Percentiles rank a stretch among this genome's conserved stretches.
These are phyloP conservation scores for Smutsia gigantea DNA, from an alignment of 2,797 vertebrate species.

Conservation along the genomic window DNA sequence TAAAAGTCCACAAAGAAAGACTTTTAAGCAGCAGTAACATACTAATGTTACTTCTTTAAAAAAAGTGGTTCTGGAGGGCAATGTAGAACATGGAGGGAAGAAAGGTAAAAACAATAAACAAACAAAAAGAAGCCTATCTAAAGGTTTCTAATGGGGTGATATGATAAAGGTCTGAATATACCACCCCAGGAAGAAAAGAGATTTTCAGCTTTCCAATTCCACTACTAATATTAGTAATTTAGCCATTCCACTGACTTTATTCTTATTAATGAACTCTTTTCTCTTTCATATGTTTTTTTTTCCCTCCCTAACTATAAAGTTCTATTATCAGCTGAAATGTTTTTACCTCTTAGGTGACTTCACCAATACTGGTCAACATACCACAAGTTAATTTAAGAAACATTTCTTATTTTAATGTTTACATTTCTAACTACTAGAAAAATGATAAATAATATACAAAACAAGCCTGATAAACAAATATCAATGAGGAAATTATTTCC, in stretches of 20 bases:
- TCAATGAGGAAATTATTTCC: neutral
- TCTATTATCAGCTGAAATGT: neutral
- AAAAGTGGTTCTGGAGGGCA: neutral
- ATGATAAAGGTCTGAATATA: neutral
- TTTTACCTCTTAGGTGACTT: neutral
- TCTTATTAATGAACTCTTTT: conserved; percentile 9
- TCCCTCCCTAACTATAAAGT: neutral
- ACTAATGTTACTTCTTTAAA: neutral
- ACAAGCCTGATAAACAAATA: neutral
- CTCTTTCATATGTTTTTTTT: neutral
- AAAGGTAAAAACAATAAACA: neutral
- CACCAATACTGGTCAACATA: neutral
- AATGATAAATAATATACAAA: neutral
- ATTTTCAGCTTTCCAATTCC: conserved; percentile 34
- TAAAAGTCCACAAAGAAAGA: neutral
- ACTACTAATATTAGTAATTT: neutral
- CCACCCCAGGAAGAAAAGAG: neutral
- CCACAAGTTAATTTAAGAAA: neutral
- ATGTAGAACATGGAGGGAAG: neutral
- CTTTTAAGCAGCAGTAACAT: neutral
- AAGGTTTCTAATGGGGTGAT: neutral
- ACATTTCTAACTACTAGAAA: conserved; percentile 22
- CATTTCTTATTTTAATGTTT: conserved; percentile 36
- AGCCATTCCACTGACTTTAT: neutral
- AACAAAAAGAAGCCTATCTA: neutral